Evolutionary conservation across 2,797 vertebrate species (phyloP), one percentile per base, ranked within the genome.

Genomic region (Lithobates sylvaticus): DNA sequence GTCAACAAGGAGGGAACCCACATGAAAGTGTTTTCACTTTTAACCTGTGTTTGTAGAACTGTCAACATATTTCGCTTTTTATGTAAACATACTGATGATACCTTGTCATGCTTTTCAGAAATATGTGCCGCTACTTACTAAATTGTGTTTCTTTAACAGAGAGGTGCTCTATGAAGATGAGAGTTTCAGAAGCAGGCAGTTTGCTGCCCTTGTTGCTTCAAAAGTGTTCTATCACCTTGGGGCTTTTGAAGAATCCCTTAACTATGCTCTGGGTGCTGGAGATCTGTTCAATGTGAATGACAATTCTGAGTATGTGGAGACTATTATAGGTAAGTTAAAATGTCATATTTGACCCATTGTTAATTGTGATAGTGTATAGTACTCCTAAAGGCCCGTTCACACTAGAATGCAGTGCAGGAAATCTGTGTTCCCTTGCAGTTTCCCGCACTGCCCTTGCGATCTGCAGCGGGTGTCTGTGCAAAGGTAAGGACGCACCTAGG

Each of bases 171-270:
- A 99, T 90, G 98, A 99, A 93, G 98, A 99, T 84, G 98, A 99
- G 92, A 96, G 97, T 0, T 99, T 99, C 91, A 94, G 96, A 65
- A 99, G 98, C 92, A 93, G 98, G 85, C 94, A 95, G 81, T 99
- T 99, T 93, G 98, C 98, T 27, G 98, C 98, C 23, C 92, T 99
- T 44, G 98, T 99, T 91, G 98, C 98, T 64, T 99, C 98, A n/a
- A 99, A 99, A 93, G 98, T 99, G 75, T 99, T 99, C 91, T 99
- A 99, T 89, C 98, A 99, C 88, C 94, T 99, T 6, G 98, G 98
- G 69, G 98, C 98, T 58, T 99, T 99, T 94, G 98, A 99, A 89
- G 98, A 99, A 77, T 99, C 98, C 0, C 92, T 99, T 84, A 99
- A 99, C 91, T 99, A 99, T 65, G 98, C 98, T 32, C 94, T 99